A percentile compares a stretch with the other conserved stretches of the same genome.
phyloP scores from a whole-genome alignment of 2,113 vertebrate genomes.

The Gymnogyps californianus region DNA sequence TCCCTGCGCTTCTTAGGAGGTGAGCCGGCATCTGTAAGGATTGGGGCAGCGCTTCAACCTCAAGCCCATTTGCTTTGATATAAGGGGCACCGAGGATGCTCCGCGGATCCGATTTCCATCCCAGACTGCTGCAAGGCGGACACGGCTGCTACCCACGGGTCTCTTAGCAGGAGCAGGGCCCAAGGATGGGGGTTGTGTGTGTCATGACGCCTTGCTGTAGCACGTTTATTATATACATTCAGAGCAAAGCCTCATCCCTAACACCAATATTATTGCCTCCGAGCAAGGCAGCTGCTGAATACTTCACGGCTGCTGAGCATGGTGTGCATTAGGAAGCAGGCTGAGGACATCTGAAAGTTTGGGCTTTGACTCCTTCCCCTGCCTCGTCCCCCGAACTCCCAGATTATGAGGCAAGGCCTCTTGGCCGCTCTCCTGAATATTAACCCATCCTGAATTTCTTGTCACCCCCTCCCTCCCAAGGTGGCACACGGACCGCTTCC shows the following conservation, averaged over 20 bases:
- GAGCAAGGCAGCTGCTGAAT: background rate
- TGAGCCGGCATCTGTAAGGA: background rate
- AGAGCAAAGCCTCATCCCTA: background rate
- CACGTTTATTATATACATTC: fast-evolving
- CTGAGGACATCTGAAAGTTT: background rate
- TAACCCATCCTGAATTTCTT: fast-evolving
- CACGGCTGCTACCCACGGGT: fast-evolving
- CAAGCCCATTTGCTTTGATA: fast-evolving
- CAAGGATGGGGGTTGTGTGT: fast-evolving
- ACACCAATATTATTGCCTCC: fast-evolving
- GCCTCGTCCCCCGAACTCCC: fast-evolving
- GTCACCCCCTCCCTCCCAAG: background rate
- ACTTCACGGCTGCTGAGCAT: fast-evolving
- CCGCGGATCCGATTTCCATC: fast-evolving
- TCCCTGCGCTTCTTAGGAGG: constrained; percentile 88
- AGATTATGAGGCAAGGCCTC: background rate
- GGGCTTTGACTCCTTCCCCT: background rate
- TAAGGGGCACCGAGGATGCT: fast-evolving
- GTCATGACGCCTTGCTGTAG: fast-evolving
- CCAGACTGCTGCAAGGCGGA: background rate
- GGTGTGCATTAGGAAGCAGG: background rate
- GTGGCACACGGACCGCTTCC: fast-evolving
- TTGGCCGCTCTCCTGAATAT: background rate
- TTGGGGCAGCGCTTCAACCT: fast-evolving
- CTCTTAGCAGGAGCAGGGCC: background rate